Conservation (phyloP, 2,113 vertebrate genomes). For the Trochalopteron elliotii region DNA sequence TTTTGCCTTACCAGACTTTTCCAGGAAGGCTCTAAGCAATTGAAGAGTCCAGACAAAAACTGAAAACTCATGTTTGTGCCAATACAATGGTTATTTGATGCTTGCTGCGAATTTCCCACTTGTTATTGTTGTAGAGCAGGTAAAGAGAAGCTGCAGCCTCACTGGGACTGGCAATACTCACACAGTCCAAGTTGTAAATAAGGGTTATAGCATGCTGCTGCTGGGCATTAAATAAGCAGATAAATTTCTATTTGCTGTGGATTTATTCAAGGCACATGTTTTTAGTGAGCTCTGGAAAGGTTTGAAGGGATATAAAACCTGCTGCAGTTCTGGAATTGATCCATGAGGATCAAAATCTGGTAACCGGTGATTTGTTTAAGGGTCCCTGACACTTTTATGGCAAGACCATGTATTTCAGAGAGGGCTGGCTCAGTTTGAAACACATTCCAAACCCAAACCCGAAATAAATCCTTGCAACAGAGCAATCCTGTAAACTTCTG, state of each 20-base stretch:
- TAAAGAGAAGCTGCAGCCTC: neutral
- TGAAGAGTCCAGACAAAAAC: neutral
- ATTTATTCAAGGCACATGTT: slow-evolving; percentile 70
- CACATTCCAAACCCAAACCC: slow-evolving; percentile 48
- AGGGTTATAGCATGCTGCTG: slow-evolving; percentile 42
- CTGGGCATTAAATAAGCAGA: slow-evolving; percentile 60
- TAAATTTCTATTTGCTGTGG: slow-evolving; percentile 46
- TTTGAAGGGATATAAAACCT: slow-evolving; percentile 62
- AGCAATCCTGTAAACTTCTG: slow-evolving; percentile 14
- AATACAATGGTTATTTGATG: neutral
- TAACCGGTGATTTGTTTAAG: slow-evolving; percentile 59
- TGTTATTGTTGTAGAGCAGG: neutral
- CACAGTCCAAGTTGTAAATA: slow-evolving; percentile 41
- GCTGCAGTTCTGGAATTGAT: slow-evolving; percentile 67
- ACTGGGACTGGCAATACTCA: neutral
- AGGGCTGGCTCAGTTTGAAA: slow-evolving; percentile 54
- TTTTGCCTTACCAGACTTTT: neutral
- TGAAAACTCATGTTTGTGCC: neutral
- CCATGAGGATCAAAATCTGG: slow-evolving; percentile 61
- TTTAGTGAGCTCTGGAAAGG: slow-evolving; percentile 45
- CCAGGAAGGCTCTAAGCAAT: neutral
- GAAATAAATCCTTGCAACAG: slow-evolving; percentile 54
- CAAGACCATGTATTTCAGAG: slow-evolving; percentile 33
- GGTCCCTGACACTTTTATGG: slow-evolving; percentile 64
- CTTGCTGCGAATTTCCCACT: slow-evolving; percentile 1